phyloP scores from a whole-genome alignment of 2,888 invertebrate species.

The Tortrix viridana region DNA sequence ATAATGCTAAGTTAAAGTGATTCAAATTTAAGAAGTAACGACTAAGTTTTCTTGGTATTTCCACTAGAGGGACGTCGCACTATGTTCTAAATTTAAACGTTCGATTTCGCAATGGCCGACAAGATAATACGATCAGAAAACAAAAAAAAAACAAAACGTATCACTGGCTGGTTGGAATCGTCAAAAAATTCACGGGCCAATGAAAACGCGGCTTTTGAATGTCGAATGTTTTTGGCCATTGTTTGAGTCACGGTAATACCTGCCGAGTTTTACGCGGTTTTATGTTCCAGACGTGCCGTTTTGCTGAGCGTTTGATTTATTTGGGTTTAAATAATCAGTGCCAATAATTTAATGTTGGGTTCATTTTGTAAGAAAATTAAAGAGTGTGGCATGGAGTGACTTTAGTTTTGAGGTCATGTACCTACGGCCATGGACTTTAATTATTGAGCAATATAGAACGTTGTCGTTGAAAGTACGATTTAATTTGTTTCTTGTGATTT shows the following conservation, averaged over 20 bases:
- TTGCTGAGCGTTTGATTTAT: slow-evolving; percentile 26
- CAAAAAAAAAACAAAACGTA: background rate
- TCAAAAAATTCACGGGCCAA: slow-evolving; percentile 12
- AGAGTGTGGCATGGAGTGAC: too few species aligned
- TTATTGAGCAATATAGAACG: too few species aligned
- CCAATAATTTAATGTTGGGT: too few species aligned
- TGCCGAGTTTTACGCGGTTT: slow-evolving; percentile 23
- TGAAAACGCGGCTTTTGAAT: slow-evolving; percentile 18
- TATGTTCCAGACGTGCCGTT: slow-evolving; percentile 35
- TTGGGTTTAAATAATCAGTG: slow-evolving; percentile 6
- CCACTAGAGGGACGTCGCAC: too few species aligned
- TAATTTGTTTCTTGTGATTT: too few species aligned
- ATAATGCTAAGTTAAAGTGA: too few species aligned
- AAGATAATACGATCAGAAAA: background rate
- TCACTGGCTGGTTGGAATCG: slow-evolving; percentile 10
- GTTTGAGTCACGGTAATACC: slow-evolving; percentile 25
- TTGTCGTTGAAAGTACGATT: too few species aligned
- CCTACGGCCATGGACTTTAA: slow-evolving; percentile 5
- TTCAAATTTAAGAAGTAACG: too few species aligned
- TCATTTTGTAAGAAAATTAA: too few species aligned
- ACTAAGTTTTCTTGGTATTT: too few species aligned
- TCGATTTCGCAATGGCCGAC: too few species aligned
- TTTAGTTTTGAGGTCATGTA: slow-evolving; percentile 24
- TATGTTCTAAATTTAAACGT: too few species aligned
- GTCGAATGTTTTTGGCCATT: slow-evolving; percentile 23